These are phyloP conservation scores for Nothobranchius furzeri DNA, from an alignment of 2,113 vertebrate species.

Conservation along the genomic window DNA sequence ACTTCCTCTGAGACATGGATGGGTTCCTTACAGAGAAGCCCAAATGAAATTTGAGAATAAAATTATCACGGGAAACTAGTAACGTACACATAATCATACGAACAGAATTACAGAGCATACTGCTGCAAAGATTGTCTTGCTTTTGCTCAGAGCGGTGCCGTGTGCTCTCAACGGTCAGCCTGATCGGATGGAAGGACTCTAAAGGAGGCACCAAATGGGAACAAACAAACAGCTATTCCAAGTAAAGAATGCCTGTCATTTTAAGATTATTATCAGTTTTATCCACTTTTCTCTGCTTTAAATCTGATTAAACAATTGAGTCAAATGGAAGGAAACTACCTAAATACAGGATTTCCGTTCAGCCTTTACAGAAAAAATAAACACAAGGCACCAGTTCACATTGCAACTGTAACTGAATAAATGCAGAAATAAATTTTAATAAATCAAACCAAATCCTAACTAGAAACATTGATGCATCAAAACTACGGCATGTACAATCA, in stretches of 20 bases:
- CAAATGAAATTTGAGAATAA: conserved; percentile 19
- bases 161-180: conserved; percentile 48
- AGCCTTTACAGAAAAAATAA: conserved; percentile 29
- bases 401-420: conserved; percentile 32
- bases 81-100: conserved; percentile 22
- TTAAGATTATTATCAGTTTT: too few species aligned
- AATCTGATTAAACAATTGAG: too few species aligned
- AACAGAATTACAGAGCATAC: conserved; percentile 30
- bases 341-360: conserved; percentile 15
- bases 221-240: conserved; percentile 38
- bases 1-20: neutral
- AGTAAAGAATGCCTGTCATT: conserved; percentile 15
- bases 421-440: neutral
- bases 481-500: too few species aligned
- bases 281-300: too few species aligned
- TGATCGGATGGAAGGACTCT: conserved; percentile 33
- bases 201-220: conserved; percentile 20
- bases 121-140: conserved; percentile 1
- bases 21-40: conserved; percentile 8
- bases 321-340: conserved; percentile 14
- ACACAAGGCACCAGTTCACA: conserved; percentile 11
- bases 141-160: conserved; percentile 23
- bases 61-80: conserved; percentile 9
- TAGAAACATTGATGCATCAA: too few species aligned
- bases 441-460: too few species aligned